Conservation (phyloP, 2,888 invertebrate species). For the Sympetrum striolatum region DNA sequence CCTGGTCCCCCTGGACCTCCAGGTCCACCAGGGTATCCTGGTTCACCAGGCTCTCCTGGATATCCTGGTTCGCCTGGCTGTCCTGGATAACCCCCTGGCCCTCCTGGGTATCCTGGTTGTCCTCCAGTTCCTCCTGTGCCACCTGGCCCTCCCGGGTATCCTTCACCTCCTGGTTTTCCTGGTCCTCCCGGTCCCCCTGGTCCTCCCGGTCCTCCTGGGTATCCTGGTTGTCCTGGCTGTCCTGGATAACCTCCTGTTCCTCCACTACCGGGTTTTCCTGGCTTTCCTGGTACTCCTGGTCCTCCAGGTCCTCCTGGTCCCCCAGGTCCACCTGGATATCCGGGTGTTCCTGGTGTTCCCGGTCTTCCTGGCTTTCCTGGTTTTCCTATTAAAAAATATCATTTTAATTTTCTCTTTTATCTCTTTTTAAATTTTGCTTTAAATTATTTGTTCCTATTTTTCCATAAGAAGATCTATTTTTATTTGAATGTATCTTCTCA, state of each 20-base stretch:
- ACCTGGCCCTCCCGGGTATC: constrained; percentile 49
- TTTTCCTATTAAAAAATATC: background rate
- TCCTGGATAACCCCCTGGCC: constrained; percentile 53
- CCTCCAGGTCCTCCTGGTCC: constrained; percentile 55
- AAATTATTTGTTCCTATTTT: no score
- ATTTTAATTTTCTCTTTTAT: no score
- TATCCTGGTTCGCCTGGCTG: no score
- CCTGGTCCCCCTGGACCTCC: constrained; percentile 56
- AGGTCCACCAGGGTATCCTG: constrained; percentile 52
- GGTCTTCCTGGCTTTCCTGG: constrained; percentile 53
- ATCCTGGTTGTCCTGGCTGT: constrained; percentile 48
- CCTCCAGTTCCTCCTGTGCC: constrained; percentile 56
- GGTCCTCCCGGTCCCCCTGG: constrained; percentile 48
- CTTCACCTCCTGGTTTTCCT: constrained; percentile 45
- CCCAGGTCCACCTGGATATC: background rate
- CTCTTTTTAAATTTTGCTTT: no score
- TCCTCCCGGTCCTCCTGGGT: constrained; percentile 46
- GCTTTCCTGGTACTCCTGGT: constrained; percentile 49
- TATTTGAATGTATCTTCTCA: no score
- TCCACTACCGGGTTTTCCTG: constrained; percentile 53
- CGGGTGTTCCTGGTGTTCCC: constrained; percentile 49
- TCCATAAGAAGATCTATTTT: no score
- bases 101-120: background rate
- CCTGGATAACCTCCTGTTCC: constrained; percentile 45
- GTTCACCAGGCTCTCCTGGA: constrained; percentile 42